phyloP scores from a whole-genome alignment of 1,140 invertebrate genomes.

The Acyrthosiphon pisum region DNA sequence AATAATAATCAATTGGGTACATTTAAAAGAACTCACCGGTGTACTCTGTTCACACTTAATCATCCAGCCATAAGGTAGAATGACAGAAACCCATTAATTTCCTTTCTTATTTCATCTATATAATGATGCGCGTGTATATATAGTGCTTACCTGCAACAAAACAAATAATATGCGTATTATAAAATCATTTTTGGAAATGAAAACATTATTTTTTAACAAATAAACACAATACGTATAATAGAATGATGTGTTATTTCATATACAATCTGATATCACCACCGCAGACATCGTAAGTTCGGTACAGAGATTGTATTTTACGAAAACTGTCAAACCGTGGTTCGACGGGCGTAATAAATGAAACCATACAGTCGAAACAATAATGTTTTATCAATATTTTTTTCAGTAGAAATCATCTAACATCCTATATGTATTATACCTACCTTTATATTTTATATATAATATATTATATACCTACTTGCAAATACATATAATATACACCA shows the following conservation, averaged over 20 bases:
- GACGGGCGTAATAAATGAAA: neutral
- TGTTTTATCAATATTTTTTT: neutral
- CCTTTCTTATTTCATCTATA: neutral
- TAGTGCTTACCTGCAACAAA: slow-evolving; percentile 3
- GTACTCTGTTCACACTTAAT: neutral
- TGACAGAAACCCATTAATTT: slow-evolving; percentile 31
- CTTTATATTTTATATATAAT: neutral
- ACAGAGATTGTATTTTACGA: neutral
- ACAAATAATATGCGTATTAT: neutral
- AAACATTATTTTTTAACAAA: neutral
- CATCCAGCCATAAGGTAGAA: neutral
- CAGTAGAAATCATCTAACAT: neutral
- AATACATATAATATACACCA: neutral
- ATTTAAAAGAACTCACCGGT: neutral
- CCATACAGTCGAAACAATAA: neutral
- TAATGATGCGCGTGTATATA: neutral
- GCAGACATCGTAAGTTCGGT: neutral
- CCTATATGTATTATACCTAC: too few relatives aligned
- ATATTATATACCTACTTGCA: too few relatives aligned
- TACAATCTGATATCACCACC: neutral
- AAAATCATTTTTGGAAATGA: neutral
- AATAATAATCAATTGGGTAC: neutral
- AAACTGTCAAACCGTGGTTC: neutral
- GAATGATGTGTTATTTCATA: neutral
- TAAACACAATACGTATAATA: neutral